phyloP scores from a whole-genome alignment of 2,888 invertebrate species.

The Hirtodrosophila confusa region DNA sequence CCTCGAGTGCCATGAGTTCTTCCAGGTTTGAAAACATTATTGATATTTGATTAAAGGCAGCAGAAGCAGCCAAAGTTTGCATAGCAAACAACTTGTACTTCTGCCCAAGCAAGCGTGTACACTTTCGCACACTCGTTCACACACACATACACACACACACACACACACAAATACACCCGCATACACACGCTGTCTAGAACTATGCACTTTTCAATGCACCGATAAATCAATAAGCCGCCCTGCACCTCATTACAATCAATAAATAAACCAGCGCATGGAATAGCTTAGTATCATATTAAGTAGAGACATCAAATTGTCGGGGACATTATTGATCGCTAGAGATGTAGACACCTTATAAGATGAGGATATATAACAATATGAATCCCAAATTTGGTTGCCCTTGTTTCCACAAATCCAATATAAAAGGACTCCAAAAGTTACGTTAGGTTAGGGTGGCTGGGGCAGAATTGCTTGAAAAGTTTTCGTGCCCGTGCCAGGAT shows the following conservation, averaged over 20 bases:
- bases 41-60: slow-evolving; percentile 67
- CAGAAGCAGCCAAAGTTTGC: slow-evolving; percentile 57
- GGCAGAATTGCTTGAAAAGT: too few species aligned
- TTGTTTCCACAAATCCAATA: too few species aligned
- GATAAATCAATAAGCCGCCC: slow-evolving; percentile 45
- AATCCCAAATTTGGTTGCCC: too few species aligned
- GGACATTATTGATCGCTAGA: too few species aligned
- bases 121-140: background rate
- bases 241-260: slow-evolving; percentile 31
- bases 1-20: slow-evolving; percentile 32
- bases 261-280: too few species aligned
- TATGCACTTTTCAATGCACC: slow-evolving; percentile 21
- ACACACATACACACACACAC: background rate
- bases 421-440: too few species aligned
- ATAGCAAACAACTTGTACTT: slow-evolving; percentile 65
- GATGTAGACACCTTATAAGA: too few species aligned
- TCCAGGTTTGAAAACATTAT: slow-evolving; percentile 36
- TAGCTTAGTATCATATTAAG: too few species aligned
- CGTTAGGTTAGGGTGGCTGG: too few species aligned
- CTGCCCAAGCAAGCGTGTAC: slow-evolving; percentile 24
- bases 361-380: too few species aligned
- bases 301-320: too few species aligned
- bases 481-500: too few species aligned
- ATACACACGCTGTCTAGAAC: background rate
- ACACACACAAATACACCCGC: background rate